Percentiles rank a stretch among this genome's conserved stretches.
Evolutionary conservation across 2,888 invertebrate species (phyloP).

Genomic region (Atethmia centrago): DNA sequence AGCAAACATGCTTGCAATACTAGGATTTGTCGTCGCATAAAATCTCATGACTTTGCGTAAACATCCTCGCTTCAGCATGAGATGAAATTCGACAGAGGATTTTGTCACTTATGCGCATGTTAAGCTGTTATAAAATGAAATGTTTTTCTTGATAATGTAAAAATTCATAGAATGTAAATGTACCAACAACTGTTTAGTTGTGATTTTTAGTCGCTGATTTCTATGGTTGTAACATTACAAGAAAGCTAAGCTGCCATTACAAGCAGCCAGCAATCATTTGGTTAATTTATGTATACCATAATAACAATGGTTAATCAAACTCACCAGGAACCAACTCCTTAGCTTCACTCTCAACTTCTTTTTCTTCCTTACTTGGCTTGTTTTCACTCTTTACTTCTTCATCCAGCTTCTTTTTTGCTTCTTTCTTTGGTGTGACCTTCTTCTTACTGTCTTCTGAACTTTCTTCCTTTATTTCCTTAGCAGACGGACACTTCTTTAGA

Average conservation of each 20-base stretch:
- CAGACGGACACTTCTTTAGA: constrained; percentile 23
- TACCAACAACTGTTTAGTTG: background rate
- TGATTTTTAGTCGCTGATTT: background rate
- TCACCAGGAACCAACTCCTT: constrained; percentile 27
- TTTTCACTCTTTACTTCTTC: constrained; percentile 57
- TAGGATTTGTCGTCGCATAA: too few species aligned
- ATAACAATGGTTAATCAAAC: background rate
- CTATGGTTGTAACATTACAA: background rate
- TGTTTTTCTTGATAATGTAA: too few species aligned
- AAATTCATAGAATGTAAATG: background rate
- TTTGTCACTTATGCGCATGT: background rate
- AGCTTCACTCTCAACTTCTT: constrained; percentile 37
- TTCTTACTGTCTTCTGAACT: constrained; percentile 25
- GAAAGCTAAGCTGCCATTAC: background rate
- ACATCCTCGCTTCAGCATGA: background rate
- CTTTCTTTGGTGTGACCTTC: constrained; percentile 27
- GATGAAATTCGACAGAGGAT: background rate
- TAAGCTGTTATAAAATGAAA: background rate
- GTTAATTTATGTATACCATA: background rate
- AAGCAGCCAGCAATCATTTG: background rate
- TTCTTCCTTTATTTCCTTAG: constrained; percentile 44
- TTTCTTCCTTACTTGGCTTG: constrained; percentile 31
- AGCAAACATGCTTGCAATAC: background rate
- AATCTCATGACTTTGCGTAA: background rate
- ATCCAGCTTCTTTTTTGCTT: constrained; percentile 54